Conservation (phyloP, 2,113 vertebrate species). For the Craseonycteris thonglongyai region DNA sequence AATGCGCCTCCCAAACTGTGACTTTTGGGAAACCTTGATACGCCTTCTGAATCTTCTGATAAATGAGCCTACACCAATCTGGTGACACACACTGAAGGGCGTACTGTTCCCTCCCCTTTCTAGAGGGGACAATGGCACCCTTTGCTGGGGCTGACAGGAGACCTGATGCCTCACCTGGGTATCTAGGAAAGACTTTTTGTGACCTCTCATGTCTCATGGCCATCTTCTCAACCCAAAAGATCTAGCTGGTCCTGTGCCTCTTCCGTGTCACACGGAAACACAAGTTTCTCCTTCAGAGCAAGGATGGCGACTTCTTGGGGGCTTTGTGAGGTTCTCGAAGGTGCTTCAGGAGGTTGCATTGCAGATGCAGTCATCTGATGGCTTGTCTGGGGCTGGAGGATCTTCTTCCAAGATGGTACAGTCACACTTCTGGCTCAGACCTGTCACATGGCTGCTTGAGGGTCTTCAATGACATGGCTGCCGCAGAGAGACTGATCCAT, state of each 20-base stretch:
- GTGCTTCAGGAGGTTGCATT: background rate
- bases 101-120: background rate
- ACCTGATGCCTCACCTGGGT: background rate
- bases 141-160: background rate
- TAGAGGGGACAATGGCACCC: background rate
- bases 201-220: background rate
- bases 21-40: background rate
- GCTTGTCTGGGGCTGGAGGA: background rate
- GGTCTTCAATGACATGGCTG: background rate
- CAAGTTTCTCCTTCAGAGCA: background rate
- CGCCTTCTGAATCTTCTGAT: background rate
- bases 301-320: background rate
- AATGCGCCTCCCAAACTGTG: background rate
- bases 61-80: background rate
- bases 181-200: background rate
- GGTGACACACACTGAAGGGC: background rate
- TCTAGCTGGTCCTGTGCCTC: background rate
- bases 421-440: background rate
- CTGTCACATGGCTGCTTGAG: background rate
- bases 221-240: background rate
- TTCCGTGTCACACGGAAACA: background rate
- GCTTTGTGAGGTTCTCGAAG: background rate
- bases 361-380: background rate
- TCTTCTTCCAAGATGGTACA: background rate
- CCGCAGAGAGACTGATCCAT: background rate